Evolutionary conservation across 2,797 vertebrate genomes (phyloP), one percentile per base, ranked within the genome.

Genomic region (Propithecus deckenii): DNA sequence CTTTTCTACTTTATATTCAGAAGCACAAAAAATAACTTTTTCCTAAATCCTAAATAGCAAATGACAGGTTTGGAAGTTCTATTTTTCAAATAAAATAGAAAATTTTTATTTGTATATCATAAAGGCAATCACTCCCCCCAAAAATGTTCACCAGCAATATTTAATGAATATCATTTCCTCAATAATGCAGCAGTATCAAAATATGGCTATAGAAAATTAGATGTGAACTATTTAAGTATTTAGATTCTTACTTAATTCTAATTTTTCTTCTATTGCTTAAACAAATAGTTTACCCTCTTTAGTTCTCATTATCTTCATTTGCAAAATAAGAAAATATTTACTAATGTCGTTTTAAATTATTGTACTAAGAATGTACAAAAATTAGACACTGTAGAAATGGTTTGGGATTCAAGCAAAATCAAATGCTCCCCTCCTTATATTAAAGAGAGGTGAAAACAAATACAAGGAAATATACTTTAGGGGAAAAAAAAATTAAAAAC

Each of bases 271-370:
- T 76, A 14, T 86, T 32, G 9, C 30, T 46, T 79, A 52, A 92
- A 32, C 5, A 84, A 88, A 50, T 46, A 48, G 4, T 11, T 89
- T 93, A 89, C 74, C 1, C 3, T 43, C 5, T 94, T 8, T 38
- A 32, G 25, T 41, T 65, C 2, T 90, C 61, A 80, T n/a, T 91
- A 13, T 86, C 52, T 11, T 93, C 17, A 52, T 92, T 92, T 50
- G 0, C 9, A 96, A 95, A 76, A 23, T 67, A 12, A 32, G 7
- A 94, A 90, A 92, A 92, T 84, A 75, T 85, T 90, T 69, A 74
- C 14, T 67, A 14, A 78, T 23, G 1, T 41, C 32, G 3, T 65
- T 89, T 46, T 83, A 63, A 89, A 63, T 86, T 74, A 90, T 25
- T 76, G 11, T 83, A 57, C 12, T 74, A 69, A 91, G 25, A 3